Conservation (phyloP, 2,797 vertebrate species). For the Betta splendens region DNA sequence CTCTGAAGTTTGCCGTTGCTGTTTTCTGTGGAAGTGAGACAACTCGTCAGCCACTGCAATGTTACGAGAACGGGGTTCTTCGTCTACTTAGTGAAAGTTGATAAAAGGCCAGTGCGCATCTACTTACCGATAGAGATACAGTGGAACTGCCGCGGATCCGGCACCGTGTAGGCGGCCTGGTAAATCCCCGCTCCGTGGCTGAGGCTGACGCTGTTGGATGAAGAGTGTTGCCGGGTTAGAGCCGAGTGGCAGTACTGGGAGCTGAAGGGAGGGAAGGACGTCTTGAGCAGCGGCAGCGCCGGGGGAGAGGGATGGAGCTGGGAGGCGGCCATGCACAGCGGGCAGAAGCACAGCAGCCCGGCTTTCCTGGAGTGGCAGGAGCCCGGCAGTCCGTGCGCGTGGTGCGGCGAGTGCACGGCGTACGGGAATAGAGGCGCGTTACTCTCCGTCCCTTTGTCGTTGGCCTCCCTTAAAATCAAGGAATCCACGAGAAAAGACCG, state of each 20-base stretch:
- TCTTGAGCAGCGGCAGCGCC: conserved; percentile 91
- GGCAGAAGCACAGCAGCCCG: conserved; percentile 95
- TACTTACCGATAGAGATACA: conserved; percentile 98
- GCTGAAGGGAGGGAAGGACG: conserved; percentile 91
- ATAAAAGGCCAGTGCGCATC: not conserved
- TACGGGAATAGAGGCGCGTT: conserved; percentile 91
- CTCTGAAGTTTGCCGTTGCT: conserved; percentile 92
- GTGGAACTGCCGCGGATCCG: conserved; percentile 96
- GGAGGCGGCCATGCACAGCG: conserved; percentile 93
- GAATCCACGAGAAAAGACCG: conserved; percentile 98
- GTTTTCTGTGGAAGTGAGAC: conserved; percentile 82
- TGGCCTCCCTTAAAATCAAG: conserved; percentile 92
- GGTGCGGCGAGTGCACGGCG: conserved; percentile 91
- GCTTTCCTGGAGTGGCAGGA: conserved; percentile 96
- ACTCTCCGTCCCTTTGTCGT: conserved; percentile 86
- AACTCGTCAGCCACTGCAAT: conserved; percentile 20
- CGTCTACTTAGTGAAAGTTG: rapidly evolving
- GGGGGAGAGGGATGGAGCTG: conserved; percentile 93
- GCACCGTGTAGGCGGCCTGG: conserved; percentile 90
- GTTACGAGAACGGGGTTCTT: rapidly evolving
- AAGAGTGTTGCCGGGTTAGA: conserved; percentile 88
- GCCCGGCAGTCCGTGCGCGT: conserved; percentile 89
- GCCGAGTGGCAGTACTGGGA: conserved; percentile 94
- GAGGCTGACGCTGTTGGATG: conserved; percentile 85
- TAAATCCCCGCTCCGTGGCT: conserved; percentile 90